phyloP scores from a whole-genome alignment of 2,113 vertebrate genomes.

The Apistogramma diplotaenia region DNA sequence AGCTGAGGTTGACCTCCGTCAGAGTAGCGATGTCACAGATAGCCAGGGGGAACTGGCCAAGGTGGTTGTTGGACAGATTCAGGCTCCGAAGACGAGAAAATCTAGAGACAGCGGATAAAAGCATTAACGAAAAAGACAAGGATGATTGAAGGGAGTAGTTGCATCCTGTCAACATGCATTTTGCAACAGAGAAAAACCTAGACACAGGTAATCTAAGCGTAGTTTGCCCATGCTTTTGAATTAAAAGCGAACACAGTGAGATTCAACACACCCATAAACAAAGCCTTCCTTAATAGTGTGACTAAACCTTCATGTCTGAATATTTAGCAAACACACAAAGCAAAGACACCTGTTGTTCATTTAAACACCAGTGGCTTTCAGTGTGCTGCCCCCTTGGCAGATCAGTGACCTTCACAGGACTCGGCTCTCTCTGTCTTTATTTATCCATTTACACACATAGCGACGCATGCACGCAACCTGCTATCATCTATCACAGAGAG shows the following conservation, averaged over 20 bases:
- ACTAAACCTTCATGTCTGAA: neutral
- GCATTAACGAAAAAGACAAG: neutral
- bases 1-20: slow-evolving; percentile 94
- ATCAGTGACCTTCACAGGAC: slow-evolving; percentile 58
- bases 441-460: slow-evolving; percentile 35
- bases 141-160: neutral
- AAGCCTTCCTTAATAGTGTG: neutral
- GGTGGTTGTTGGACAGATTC: slow-evolving; percentile 96
- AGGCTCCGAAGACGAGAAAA: slow-evolving; percentile 96
- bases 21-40: slow-evolving; percentile 90
- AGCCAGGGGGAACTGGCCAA: slow-evolving; percentile 87
- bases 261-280: neutral
- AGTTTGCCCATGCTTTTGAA: slow-evolving; percentile 21
- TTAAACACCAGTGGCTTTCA: slow-evolving; percentile 60
- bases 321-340: slow-evolving; percentile 63
- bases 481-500: slow-evolving; percentile 28
- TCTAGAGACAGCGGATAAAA: slow-evolving; percentile 1
- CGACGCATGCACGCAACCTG: neutral
- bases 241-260: neutral
- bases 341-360: slow-evolving; percentile 46
- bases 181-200: slow-evolving; percentile 26
- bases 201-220: slow-evolving; percentile 23
- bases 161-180: slow-evolving; percentile 44
- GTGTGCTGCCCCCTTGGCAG: slow-evolving; percentile 19
- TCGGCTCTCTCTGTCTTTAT: slow-evolving; percentile 36